Base-by-base conservation (phyloP, 1,140 invertebrate species). In the Ectropis grisescens region DNA sequence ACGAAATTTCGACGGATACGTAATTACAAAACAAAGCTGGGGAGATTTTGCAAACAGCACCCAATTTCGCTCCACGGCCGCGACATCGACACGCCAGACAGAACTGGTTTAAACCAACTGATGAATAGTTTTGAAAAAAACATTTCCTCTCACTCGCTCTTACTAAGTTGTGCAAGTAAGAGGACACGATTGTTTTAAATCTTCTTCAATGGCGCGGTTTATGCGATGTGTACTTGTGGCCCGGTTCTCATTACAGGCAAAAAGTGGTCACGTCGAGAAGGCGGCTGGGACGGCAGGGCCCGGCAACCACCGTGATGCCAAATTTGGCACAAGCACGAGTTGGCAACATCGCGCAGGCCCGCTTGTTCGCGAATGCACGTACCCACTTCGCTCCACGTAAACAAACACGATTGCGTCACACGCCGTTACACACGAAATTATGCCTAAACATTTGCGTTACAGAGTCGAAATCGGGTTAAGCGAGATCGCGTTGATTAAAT, bases 391-490 rank as follows among this genome's bases (percentile, higher is more conserved):
- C 53, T 49, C 53, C 53, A 57, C 55, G 70, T 71, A 76, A 79
- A 79, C 69, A 79, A 61, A 66, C 56, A 52, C 38, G 37, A 51
- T 71, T 75, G 67, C 69, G 67, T 76, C 74, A 79, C 45, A 38
- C 5, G 28, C 11, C 15, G 28, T 9, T 34, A 28, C 45, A 45
- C 22, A 43, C 42, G 10, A 59, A 67, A 65, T 32, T 51, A 33
- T 24, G 53, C 68, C 55, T 53, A 49, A 61, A 32, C 19, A 29
- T 16, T 13, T 27, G 23, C 26, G 6, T 48, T 39, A 11, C 41
- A 58, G 29, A 53, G 49, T 26, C 13, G 33, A 49, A 38, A 43
- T 53, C 31, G 5, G 34, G 25, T 31, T 13, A 29, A 8, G 13
- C 2, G 8, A 11, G 9, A 28, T 27, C 3, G 8, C 16, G 16